Evolutionary conservation across 2,113 vertebrate genomes (phyloP), one percentile per base, ranked within the genome.

Genomic region (Seriola dumerili): DNA sequence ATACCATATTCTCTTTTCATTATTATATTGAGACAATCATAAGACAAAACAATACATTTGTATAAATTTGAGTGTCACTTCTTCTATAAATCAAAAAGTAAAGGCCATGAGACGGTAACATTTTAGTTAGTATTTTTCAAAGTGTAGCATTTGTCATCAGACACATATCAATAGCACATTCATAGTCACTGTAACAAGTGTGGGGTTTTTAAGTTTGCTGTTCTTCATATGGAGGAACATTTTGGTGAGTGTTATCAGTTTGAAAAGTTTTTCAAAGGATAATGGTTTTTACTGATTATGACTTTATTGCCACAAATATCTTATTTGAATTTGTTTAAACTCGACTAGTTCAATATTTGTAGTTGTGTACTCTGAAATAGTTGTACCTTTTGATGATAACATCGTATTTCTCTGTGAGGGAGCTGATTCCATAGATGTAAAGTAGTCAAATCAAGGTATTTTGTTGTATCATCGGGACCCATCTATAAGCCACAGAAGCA

Each of bases 401-500:
- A 52, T 25, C 40, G 23, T 67, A 46, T 14, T 48, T 73, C 36
- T 50, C 32, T 54, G 71, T 14, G 21, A 76, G 71, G 38, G 81
- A 78, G 32, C 36, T 8, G 73, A 80, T 83, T 78, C 66, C n/a
- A 42, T 16, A 61, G 58, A 72, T 76, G 70, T 62, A 74, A 85
- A 72, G 29, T 40, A 76, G 70, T 83, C 44, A 77, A 86, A 91
- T 78, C 52, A 71, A 67, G 62, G 70, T 73, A 32, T 86, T 90
- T 80, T 85, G 59, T 87, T 64, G 17, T 87, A 74, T 90, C 84
- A 81, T 66, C 11, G 38, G 83, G 89, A 88, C 77, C 83, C 72
- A 81, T 90, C 84, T 88, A 69, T 88, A 89, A 91, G 90, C 75
- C 85, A 76, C 80, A 82, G 32, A 83, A 78, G 81, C 81, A 86